phyloP scores from a whole-genome alignment of 2,797 vertebrate species.

The Scomberomorus guttatus region DNA sequence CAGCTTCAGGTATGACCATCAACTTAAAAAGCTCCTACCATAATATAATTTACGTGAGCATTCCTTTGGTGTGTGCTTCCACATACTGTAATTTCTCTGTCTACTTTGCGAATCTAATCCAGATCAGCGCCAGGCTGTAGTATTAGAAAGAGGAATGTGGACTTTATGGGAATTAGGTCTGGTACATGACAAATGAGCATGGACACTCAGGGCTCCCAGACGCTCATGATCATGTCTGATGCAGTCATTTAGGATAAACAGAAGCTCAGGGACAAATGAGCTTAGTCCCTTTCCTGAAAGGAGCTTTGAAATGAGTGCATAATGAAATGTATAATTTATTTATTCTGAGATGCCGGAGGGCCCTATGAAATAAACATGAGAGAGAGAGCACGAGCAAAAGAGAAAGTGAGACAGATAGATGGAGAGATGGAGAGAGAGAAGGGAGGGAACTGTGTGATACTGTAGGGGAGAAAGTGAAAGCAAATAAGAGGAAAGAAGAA shows the following conservation, averaged over 20 bases:
- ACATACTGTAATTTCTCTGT: conserved; percentile 25
- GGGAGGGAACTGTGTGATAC: conserved; percentile 21
- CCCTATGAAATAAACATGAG: conserved; percentile 84
- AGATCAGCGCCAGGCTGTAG: conserved; percentile 53
- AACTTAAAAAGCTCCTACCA: conserved; percentile 23
- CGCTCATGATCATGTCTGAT: conserved; percentile 76
- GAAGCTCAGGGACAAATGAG: conserved; percentile 78
- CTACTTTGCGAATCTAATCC: conserved; percentile 58
- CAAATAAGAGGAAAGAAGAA: conserved; percentile 29
- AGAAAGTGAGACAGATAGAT: not conserved
- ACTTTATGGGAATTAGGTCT: conserved; percentile 68
- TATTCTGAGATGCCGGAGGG: conserved; percentile 80
- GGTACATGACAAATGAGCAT: conserved; percentile 61
- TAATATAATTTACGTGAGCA: conserved; percentile 24
- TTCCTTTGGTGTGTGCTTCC: conserved; percentile 29
- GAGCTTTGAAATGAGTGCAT: conserved; percentile 77
- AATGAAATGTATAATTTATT: conserved; percentile 87
- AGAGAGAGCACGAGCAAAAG: not conserved
- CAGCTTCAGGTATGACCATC: conserved; percentile 35
- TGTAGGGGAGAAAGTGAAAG: conserved; percentile 30
- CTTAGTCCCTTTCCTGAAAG: conserved; percentile 77
- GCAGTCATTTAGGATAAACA: conserved; percentile 81
- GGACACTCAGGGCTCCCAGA: conserved; percentile 67
- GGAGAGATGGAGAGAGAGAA: conserved; percentile 4
- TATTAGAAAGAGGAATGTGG: conserved; percentile 57